Evolutionary conservation across 2,888 invertebrate genomes (phyloP), one percentile per base, ranked within the genome.

Genomic region (Trachelus iudaicus): DNA sequence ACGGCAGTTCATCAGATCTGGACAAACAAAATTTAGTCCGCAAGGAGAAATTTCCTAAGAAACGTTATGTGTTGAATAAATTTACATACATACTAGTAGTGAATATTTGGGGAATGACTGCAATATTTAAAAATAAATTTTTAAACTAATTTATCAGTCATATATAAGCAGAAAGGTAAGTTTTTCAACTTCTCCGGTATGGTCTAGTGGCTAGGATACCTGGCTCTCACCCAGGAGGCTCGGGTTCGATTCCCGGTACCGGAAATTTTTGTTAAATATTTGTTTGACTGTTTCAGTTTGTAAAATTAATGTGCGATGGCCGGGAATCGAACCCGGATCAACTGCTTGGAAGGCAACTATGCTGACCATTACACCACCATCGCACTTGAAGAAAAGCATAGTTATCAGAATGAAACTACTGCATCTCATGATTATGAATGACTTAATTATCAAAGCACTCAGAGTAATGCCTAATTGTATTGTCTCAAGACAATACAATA

Each of bases 131-230:
- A 56, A 56, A 56, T 56, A 56, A 9, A 23, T 56, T 9, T 56
- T 56, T 56, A 56, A 9, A 2, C 23, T 56, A 56, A 23, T 56
- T 56, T 56, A 9, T 6, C 9, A 23, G 23, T 56, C 2, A 23
- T 56, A 9, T 56, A 23, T 1, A 56, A 15, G 9, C 56, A 15
- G 1, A 23, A 0, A 23, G 23, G 2, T 9, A 23, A 15, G 0
- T 0, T 23, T 71, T 31, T 71, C 71, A 71, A 31, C 9, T 71
- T 30, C 23, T 93, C 93, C 93, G 93, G 92, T 93, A 93, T 93
- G 93, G 93, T 93, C 93, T 93, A 93, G 93, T 93, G 93, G 93
- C 92, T 93, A 93, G 93, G 93, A 93, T 93, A 93, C 92, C 93
- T 93, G 93, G 93, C 91, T 93, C 92, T 93, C 93, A 93, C 92